These are phyloP conservation scores for Axis porcinus DNA, from an alignment of 2,113 vertebrate genomes.

Conservation along the genomic window DNA sequence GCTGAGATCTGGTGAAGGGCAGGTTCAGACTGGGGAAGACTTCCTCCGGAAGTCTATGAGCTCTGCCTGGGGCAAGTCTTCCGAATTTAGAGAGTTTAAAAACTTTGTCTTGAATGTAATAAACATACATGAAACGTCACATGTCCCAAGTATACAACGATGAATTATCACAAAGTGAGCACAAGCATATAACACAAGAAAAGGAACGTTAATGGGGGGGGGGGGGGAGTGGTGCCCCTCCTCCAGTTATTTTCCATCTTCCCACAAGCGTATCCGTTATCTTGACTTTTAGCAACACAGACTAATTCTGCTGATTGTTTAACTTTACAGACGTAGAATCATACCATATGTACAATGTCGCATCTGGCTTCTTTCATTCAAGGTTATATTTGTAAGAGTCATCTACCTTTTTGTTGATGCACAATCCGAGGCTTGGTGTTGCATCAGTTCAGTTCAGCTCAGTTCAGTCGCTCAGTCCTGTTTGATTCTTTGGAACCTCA, in stretches of 20 bases:
- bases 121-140: background rate
- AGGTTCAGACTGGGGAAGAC: background rate
- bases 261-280: background rate
- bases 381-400: background rate
- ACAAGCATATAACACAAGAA: background rate
- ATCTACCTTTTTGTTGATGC: background rate
- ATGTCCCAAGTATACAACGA: background rate
- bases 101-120: background rate
- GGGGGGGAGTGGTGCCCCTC: too few relatives aligned
- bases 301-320: background rate
- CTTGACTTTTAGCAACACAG: background rate
- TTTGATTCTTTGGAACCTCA: background rate
- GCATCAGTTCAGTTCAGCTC: background rate
- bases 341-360: too few relatives aligned
- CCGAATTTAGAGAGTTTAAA: background rate
- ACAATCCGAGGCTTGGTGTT: too few relatives aligned
- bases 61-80: background rate
- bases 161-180: background rate
- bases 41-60: background rate
- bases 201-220: rapidly evolving
- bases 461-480: background rate
- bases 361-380: background rate
- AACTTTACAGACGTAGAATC: background rate
- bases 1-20: background rate
- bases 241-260: background rate